Percentiles rank a stretch among this genome's conserved stretches.
Evolutionary conservation across 2,888 invertebrate species (phyloP).

Genomic region (Clunio marinus): DNA sequence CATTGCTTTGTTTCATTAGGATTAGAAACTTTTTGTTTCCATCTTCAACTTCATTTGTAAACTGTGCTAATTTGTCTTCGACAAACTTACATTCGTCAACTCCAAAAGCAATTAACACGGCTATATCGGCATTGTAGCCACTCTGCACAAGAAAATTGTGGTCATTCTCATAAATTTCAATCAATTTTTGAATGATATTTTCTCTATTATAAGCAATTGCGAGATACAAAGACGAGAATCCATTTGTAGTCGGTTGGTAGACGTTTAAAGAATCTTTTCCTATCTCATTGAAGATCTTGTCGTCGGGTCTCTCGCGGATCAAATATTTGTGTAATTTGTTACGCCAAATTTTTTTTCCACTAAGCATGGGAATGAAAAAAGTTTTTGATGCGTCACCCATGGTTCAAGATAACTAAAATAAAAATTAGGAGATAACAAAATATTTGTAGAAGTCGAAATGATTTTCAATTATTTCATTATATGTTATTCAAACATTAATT

Average conservation of each 20-base stretch:
- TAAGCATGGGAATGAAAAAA: too few relatives aligned
- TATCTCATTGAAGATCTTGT: slow-evolving; percentile 1
- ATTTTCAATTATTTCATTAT: too few relatives aligned
- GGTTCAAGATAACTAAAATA: too few relatives aligned
- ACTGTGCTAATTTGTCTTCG: not conserved
- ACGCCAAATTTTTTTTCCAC: not conserved
- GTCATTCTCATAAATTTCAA: not conserved
- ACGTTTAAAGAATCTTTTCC: not conserved
- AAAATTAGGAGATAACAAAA: too few relatives aligned
- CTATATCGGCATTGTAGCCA: not conserved
- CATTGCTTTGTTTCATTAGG: not conserved
- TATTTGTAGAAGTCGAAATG: too few relatives aligned
- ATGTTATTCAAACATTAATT: too few relatives aligned
- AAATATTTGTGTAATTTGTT: slow-evolving; percentile 4
- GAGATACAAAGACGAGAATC: not conserved
- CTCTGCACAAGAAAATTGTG: not conserved
- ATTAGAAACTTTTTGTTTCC: not conserved
- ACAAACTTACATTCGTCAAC: not conserved
- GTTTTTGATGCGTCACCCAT: too few relatives aligned
- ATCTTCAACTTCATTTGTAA: not conserved
- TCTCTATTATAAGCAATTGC: not conserved
- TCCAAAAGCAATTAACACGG: not conserved
- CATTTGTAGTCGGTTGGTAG: not conserved
- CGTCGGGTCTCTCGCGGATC: not conserved
- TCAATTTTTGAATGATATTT: not conserved